Percentiles rank a stretch among this genome's conserved stretches.
Conservation (phyloP, 2,797 vertebrate species). For the Galaxias olidus region DNA sequence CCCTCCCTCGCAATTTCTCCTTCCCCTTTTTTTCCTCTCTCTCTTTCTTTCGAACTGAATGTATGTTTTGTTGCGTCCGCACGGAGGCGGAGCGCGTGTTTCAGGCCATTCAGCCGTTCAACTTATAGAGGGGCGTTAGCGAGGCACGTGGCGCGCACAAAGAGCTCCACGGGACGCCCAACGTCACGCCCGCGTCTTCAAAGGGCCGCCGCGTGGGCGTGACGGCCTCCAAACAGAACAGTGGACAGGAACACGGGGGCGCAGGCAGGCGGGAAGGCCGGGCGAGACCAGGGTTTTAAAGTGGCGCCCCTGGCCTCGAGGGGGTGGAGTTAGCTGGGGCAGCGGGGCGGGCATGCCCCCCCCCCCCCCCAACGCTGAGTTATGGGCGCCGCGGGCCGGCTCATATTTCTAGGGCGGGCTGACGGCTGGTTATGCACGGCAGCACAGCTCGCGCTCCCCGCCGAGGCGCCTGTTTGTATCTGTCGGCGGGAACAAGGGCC, state of each 20-base stretch:
- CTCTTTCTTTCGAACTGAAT: slow-evolving; percentile 36
- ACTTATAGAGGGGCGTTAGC: no score
- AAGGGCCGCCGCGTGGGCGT: no score
- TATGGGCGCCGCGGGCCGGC: slow-evolving; percentile 57
- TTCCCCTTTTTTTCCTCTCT: background rate
- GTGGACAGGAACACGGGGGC: slow-evolving; percentile 31
- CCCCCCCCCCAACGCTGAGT: slow-evolving; percentile 52
- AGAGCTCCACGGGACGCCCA: slow-evolving; percentile 29
- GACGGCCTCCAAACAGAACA: no score
- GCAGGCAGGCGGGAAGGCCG: slow-evolving; percentile 31
- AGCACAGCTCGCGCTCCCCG: slow-evolving; percentile 52
- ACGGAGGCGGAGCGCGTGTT: slow-evolving; percentile 23
- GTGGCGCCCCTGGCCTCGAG: slow-evolving; percentile 49
- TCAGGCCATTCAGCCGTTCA: slow-evolving; percentile 26
- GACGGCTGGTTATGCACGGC: slow-evolving; percentile 64
- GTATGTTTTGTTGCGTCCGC: slow-evolving; percentile 41
- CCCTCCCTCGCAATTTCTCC: no score
- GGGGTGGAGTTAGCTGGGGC: slow-evolving; percentile 30
- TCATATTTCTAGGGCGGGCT: slow-evolving; percentile 70
- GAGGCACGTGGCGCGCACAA: slow-evolving; percentile 16
- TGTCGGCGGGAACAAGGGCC: slow-evolving; percentile 73
- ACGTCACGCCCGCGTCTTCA: no score
- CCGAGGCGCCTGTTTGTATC: slow-evolving; percentile 76
- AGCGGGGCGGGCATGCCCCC: slow-evolving; percentile 40
- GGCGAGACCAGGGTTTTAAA: no score